A percentile compares a stretch with the other conserved stretches of the same genome.
Evolutionary conservation across 2,113 vertebrate species (phyloP).

Genomic region (Rhea americana): DNA sequence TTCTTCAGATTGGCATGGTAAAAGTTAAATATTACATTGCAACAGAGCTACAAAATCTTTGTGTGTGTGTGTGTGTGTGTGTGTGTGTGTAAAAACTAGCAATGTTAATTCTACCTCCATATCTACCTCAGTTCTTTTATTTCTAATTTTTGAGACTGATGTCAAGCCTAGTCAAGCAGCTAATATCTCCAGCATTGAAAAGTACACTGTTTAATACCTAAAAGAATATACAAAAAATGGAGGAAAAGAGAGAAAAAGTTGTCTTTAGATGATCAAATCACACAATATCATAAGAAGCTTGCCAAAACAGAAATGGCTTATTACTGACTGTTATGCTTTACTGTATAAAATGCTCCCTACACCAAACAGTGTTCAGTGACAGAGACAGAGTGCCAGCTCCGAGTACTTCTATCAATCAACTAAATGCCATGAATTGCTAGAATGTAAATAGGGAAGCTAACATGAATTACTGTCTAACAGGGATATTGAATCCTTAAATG

Average conservation of each 20-base stretch:
- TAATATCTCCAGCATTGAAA: not conserved
- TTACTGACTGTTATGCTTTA: not conserved
- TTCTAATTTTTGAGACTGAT: not conserved
- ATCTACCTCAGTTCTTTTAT: not conserved
- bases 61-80: too few relatives aligned
- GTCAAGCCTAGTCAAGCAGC: not conserved
- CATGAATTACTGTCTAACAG: conserved; percentile 54
- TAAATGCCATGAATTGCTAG: not conserved
- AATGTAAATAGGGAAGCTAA: conserved; percentile 21
- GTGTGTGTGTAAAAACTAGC: not conserved
- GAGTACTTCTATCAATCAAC: conserved; percentile 48
- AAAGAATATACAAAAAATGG: not conserved
- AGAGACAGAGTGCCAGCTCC: not conserved
- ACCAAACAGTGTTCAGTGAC: not conserved
- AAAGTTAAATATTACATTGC: not conserved
- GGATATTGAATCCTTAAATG: conserved; percentile 76
- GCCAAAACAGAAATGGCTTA: conserved; percentile 19
- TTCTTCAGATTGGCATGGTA: not conserved
- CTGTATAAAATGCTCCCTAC: not conserved
- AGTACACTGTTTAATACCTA: not conserved
- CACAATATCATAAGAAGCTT: not conserved
- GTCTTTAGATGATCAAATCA: not conserved
- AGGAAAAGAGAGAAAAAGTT: not conserved
- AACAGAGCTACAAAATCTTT: not conserved
- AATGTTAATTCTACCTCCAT: not conserved